Evolutionary conservation across 1,140 invertebrate genomes (phyloP), one percentile per base, ranked within the genome.

Genomic region (Saccostrea echinata): DNA sequence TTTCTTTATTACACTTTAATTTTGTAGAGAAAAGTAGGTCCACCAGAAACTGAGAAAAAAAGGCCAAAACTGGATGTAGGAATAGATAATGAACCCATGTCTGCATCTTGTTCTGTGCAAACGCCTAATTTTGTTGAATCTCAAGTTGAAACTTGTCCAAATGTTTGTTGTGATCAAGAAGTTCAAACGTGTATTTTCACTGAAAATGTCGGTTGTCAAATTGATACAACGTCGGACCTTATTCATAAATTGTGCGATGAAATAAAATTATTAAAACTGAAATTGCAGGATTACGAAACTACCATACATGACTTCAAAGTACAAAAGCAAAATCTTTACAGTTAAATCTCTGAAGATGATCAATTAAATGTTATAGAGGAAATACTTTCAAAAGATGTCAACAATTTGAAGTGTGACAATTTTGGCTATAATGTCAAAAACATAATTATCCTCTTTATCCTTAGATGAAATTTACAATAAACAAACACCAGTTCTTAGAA

Each of bases 401-500:
- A 43, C 43, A 64, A 64, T 64, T 64, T 64, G 18, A 64, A 64
- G 24, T 64, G 21, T 64, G 57, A 64, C 57, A 64, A 18, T 64
- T 64, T 64, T 64, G 57, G 57, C 24, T 64, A 64, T 64, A 4
- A 64, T 64, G 24, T 64, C 57, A 64, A 64, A 2, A 64, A 64
- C 57, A 64, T 64, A n/a, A n/a, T n/a, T n/a, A 16, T 64, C 57
- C 8, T 64, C 57, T 21, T 64, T 64, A 21, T 64, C 57, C 21
- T 64, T 64, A 64, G 57, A 64, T 64, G 57, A 64, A 64, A 64
- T 64, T 64, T 64, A 64, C 57, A 64, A 64, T 64, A 64, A 64
- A 64, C 57, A 64, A 64, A 24, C 57, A 9, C 57, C 57, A 64
- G 57, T 64, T 64, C 57, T 21, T 64, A 64, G 57, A n/a, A 64